Base-by-base conservation (phyloP, 1,140 invertebrate species). In the Melanaphis sacchari region DNA sequence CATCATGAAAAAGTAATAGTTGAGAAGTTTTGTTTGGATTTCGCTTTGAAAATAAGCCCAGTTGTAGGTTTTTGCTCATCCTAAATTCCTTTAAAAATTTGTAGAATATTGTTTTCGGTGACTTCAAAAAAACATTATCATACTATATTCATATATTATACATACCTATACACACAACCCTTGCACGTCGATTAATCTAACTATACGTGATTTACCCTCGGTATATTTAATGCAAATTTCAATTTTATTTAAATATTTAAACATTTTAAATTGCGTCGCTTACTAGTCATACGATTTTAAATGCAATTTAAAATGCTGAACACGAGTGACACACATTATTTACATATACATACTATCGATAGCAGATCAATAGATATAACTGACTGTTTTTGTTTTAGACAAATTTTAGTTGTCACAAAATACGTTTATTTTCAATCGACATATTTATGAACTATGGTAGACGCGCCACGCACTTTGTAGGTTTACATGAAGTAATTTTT, bases 151-250 rank as follows among this genome's bases (percentile, higher is more conserved):
- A 87, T 87, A 46, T 87, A 85, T 43, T 43, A 31, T 46, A 40
- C 41, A 87, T 9, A 46, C 43, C 43, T 87, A 38, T 15, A n/a
- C n/a, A n/a, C 21, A 36, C 31, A 31, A 87, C 85, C 85, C 31
- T 49, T n/a, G 21, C 21, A 89, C 31, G 49, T 26, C 49, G 22
- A 54, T 52, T 54, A 89, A 40, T 89, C 22, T 26, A 54, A 54
- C 36, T 38, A 89, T 52, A 89, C 88, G 88, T 89, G 88, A 26
- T 52, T 54, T 4, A 6, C 36, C 88, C 22, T 6, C 0, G 18
- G 36, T 89, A 54, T 54, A 26, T 89, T 89, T 89, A 89, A 89
- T 89, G 88, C 88, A 89, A 40, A 89, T 38, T 52, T 40, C 38
- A 52, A 38, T 89, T 54, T 54, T 24, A 36, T 54, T 54, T 89